phyloP scores from a whole-genome alignment of 2,888 invertebrate genomes.

The Drosophila neutralis region DNA sequence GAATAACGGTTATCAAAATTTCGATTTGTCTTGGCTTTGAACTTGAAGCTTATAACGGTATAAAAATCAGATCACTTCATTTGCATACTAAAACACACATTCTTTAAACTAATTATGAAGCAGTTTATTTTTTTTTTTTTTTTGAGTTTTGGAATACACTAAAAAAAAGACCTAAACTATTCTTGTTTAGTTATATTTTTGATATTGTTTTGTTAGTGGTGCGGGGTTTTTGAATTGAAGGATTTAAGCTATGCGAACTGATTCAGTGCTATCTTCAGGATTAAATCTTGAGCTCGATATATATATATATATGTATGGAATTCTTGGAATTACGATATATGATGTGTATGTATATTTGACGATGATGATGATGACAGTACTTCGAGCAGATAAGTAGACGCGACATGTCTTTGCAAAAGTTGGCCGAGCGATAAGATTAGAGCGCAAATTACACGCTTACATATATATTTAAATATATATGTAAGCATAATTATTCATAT shows the following conservation, averaged over 20 bases:
- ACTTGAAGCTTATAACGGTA: neutral
- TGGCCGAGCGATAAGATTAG: neutral
- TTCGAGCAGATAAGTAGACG: neutral
- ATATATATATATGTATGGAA: neutral
- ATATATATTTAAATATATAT: neutral
- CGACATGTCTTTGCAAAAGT: neutral
- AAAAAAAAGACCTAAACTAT: neutral
- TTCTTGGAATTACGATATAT: neutral
- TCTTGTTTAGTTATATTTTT: neutral
- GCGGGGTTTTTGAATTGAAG: neutral
- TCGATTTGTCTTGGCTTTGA: neutral
- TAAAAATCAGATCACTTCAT: neutral
- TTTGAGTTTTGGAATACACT: neutral
- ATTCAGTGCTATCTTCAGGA: neutral
- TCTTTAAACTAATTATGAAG: neutral
- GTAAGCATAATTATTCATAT: neutral
- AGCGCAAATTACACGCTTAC: neutral
- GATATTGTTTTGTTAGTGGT: no score
- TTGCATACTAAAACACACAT: neutral
- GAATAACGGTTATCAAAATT: neutral
- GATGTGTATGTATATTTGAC: neutral
- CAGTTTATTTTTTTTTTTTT: neutral
- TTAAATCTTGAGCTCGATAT: neutral
- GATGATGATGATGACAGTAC: constrained; percentile 3
- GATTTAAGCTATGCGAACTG: neutral